Base-by-base conservation (phyloP, 2,113 vertebrate genomes). In the Falco punctatus region DNA sequence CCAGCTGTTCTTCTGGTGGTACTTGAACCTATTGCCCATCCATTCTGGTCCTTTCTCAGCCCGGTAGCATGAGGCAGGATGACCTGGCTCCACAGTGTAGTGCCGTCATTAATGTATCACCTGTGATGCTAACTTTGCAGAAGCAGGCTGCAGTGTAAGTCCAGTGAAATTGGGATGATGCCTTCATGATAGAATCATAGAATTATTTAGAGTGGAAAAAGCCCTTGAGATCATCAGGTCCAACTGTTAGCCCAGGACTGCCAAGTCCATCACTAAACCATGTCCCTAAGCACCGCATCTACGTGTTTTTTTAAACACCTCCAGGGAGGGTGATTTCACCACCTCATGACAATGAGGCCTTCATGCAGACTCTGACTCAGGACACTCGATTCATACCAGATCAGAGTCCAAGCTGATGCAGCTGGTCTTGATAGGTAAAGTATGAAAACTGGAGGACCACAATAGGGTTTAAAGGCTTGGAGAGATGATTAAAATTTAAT, bases 41-140 rank as follows among this genome's bases (percentile, higher is more conserved):
- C 9, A 0, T 59, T 59, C 38, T 75, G 70, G 66, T 59, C 44
- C 48, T 40, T 75, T n/a, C 54, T 83, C 22, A 72, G 80, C 44
- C 54, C 0, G 0, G 82, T 57, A 82, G 49, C 40, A 6, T 0
- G 0, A 40, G 62, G 59, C 38, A 9, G 72, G 44, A 3, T 62
- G 61, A 26, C 26, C 20, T 82, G 77, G 32, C 26, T 42, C 27
- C 54, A 9, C n/a, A 18, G 28, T 48, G 48, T n/a, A 30, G 24
- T 9, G 73, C n/a, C 81, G n/a, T 23, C 4, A 1, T 57, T 55
- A 6, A 4, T 1, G 1, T 24, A 2, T 55, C 26, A 11, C 59
- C 35, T 35, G 14, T 1, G 14, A 6, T 32, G 69, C 51, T 75
- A 17, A 11, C 26, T 13, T 30, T 16, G 17, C 42, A 44, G 70